Percentiles rank a stretch among this genome's conserved stretches.
phyloP scores from a whole-genome alignment of 2,113 vertebrate genomes.

The Willisornis vidua region DNA sequence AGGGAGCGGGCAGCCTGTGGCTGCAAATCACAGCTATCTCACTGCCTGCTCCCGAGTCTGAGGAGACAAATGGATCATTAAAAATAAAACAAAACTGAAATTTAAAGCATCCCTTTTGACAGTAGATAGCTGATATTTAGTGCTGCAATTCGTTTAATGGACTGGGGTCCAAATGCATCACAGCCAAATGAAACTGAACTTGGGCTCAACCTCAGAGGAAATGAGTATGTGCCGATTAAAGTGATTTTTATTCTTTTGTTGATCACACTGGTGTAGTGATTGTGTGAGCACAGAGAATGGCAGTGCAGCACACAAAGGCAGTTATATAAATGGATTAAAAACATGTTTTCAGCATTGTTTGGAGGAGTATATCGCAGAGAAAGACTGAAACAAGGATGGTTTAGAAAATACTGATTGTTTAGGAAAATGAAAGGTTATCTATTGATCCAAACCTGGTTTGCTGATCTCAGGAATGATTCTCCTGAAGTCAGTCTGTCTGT shows the following conservation, averaged over 20 bases:
- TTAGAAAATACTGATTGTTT: neutral
- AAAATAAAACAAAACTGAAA: constrained; percentile 32
- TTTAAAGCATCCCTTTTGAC: neutral
- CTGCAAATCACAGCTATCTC: constrained; percentile 43
- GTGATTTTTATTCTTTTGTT: constrained; percentile 42
- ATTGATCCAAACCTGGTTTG: neutral
- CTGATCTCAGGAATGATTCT: neutral
- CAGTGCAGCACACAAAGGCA: neutral
- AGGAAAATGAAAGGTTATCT: neutral
- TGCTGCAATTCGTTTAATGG: neutral
- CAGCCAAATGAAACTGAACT: neutral
- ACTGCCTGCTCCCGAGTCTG: neutral
- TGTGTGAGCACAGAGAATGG: constrained; percentile 1
- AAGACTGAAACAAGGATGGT: neutral
- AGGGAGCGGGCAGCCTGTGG: constrained; percentile 13
- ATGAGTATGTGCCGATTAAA: neutral
- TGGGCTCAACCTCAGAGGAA: neutral
- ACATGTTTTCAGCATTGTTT: neutral
- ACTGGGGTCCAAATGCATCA: neutral
- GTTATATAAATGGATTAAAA: constrained; percentile 29
- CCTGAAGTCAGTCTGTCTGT: neutral
- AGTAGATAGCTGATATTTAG: neutral
- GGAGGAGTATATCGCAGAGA: neutral
- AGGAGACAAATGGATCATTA: constrained; percentile 37
- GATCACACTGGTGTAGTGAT: neutral